Evolutionary conservation across 1,140 invertebrate genomes (phyloP).

Genomic region (Stenopsyche tienmushanensis): DNA sequence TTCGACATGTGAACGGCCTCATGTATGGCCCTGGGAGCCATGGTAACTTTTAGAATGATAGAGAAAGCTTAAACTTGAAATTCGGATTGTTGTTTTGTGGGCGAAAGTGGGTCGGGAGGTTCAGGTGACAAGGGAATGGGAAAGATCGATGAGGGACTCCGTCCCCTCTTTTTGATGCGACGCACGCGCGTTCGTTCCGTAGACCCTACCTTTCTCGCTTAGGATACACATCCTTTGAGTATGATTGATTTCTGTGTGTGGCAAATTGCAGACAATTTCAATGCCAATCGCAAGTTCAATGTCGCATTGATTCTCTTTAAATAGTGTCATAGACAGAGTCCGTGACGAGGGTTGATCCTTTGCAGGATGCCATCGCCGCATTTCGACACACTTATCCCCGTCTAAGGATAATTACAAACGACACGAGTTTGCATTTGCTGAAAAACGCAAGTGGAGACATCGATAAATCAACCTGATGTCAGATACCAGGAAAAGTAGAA

Average conservation of each 20-base stretch:
- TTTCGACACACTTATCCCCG: too few species aligned
- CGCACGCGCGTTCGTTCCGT: constrained; percentile 15
- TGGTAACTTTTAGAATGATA: neutral
- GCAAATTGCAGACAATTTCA: constrained; percentile 5
- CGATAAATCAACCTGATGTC: too few species aligned
- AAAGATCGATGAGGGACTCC: constrained; percentile 22
- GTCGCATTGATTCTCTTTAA: neutral
- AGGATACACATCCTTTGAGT: constrained; percentile 22
- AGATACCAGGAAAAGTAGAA: too few species aligned
- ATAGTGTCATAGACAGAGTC: too few species aligned
- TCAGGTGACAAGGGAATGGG: constrained; percentile 1
- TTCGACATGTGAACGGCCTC: too few species aligned
- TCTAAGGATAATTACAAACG: too few species aligned
- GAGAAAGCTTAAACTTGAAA: neutral
- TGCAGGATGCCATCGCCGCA: too few species aligned
- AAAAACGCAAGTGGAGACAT: too few species aligned
- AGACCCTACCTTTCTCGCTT: neutral
- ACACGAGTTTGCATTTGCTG: too few species aligned
- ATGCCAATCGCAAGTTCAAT: constrained; percentile 15
- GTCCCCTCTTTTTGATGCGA: constrained; percentile 1
- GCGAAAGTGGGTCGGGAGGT: neutral
- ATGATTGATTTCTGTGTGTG: constrained; percentile 22
- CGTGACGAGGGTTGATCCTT: too few species aligned
- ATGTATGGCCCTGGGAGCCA: too few species aligned
- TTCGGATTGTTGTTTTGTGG: constrained; percentile 1